phyloP scores from a whole-genome alignment of 2,888 invertebrate genomes.

The Lampropteryx suffumata region DNA sequence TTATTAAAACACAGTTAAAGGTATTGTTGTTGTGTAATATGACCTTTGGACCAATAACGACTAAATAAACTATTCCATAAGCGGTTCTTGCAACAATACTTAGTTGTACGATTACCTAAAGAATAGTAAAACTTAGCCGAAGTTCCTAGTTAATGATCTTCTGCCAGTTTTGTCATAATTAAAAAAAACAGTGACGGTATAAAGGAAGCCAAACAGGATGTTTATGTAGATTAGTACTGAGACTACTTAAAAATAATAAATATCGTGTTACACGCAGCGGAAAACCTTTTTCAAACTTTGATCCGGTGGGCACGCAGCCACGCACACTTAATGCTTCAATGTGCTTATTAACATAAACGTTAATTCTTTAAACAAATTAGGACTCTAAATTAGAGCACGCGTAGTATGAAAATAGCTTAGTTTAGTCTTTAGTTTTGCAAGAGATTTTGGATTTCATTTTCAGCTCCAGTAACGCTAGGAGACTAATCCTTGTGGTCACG shows the following conservation, averaged over 20 bases:
- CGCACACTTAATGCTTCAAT: slow-evolving; percentile 13
- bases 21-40: no score
- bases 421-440: neutral
- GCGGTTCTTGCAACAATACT: no score
- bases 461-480: no score
- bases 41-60: no score
- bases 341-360: slow-evolving; percentile 18
- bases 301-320: slow-evolving; percentile 26
- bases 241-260: slow-evolving; percentile 25
- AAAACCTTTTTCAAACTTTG: slow-evolving; percentile 30
- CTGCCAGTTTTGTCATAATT: no score
- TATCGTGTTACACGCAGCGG: slow-evolving; percentile 21
- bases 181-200: neutral
- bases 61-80: no score
- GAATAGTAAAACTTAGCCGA: no score
- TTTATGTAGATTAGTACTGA: slow-evolving; percentile 26
- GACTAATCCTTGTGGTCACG: no score
- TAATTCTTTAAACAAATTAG: slow-evolving; percentile 12
- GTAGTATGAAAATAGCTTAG: slow-evolving; percentile 3
- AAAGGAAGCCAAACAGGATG: slow-evolving; percentile 14
- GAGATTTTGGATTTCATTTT: neutral
- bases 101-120: no score
- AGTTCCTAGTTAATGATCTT: no score
- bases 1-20: no score
- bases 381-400: slow-evolving; percentile 5